Percentiles rank a stretch among this genome's conserved stretches.
These are phyloP conservation scores for Pomacea maculata DNA, from an alignment of 1,140 invertebrate species.

Conservation along the genomic window DNA sequence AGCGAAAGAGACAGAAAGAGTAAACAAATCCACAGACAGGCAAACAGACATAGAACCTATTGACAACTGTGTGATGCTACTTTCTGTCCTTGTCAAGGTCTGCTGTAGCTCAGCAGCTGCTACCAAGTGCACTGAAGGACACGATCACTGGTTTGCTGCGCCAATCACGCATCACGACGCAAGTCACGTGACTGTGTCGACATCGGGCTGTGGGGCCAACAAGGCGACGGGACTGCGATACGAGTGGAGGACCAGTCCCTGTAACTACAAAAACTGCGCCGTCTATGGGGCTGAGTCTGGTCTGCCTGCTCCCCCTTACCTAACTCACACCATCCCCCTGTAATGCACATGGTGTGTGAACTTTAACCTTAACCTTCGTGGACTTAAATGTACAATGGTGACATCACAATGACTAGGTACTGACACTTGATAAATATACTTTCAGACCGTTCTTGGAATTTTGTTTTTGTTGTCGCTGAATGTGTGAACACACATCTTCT, in stretches of 20 bases:
- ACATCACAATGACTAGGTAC: too few species aligned
- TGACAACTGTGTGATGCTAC: too few species aligned
- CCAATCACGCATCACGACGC: constrained; percentile 28
- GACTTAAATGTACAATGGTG: too few species aligned
- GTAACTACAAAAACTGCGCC: constrained; percentile 33
- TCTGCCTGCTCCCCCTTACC: constrained; percentile 37
- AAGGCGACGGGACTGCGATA: constrained; percentile 33
- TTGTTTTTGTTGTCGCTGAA: too few species aligned
- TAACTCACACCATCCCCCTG: neutral
- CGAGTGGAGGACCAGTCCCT: constrained; percentile 40
- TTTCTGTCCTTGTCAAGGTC: constrained; percentile 23
- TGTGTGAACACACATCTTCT: too few species aligned
- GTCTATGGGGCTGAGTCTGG: constrained; percentile 26
- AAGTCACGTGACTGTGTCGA: constrained; percentile 30
- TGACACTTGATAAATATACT: too few species aligned
- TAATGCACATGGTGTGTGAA: too few species aligned
- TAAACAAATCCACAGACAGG: too few species aligned
- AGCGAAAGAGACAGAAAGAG: too few species aligned
- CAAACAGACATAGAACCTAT: too few species aligned
- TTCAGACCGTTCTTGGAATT: too few species aligned
- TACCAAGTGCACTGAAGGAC: constrained; percentile 2
- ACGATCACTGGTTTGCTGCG: constrained; percentile 30
- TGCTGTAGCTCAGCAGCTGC: constrained; percentile 33
- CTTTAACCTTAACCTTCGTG: too few species aligned
- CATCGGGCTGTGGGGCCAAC: constrained; percentile 15